Evolutionary conservation across 2,113 vertebrate genomes (phyloP).

Genomic region (Hiodon tergisus): DNA sequence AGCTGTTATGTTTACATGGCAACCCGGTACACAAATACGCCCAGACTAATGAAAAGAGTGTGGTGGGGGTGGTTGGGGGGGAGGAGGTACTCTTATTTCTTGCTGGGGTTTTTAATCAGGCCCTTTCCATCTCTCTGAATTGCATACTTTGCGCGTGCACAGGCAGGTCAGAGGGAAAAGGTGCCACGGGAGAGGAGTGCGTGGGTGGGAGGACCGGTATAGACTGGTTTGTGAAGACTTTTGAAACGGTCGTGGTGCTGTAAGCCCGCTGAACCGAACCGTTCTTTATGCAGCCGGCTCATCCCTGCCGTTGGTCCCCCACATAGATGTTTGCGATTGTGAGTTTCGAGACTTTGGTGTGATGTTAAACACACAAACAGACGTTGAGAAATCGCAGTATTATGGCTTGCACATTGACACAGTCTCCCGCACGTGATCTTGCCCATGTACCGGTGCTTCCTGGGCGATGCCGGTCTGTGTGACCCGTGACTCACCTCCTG

Average conservation of each 20-base stretch:
- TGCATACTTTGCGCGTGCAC: constrained; percentile 40
- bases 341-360: too few species aligned
- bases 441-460: constrained; percentile 13
- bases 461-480: not conserved
- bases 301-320: not conserved
- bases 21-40: constrained; percentile 69
- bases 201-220: not conserved
- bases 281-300: not conserved
- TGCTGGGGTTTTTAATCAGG: constrained; percentile 52
- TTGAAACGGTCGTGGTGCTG: too few species aligned
- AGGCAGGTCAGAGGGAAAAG: constrained; percentile 42
- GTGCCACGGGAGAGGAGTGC: constrained; percentile 15
- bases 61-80: constrained; percentile 18
- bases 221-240: not conserved
- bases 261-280: not conserved
- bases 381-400: not conserved
- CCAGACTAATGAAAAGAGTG: constrained; percentile 53
- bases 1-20: constrained; percentile 70
- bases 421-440: not conserved
- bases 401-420: not conserved
- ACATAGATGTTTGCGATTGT: not conserved
- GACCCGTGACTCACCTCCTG: constrained; percentile 21
- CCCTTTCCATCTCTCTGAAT: constrained; percentile 46
- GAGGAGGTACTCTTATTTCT: constrained; percentile 48
- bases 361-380: not conserved